Percentiles rank a stretch among this genome's conserved stretches.
Evolutionary conservation across 2,888 invertebrate genomes (phyloP).

Genomic region (Dicranocentrus wangi): DNA sequence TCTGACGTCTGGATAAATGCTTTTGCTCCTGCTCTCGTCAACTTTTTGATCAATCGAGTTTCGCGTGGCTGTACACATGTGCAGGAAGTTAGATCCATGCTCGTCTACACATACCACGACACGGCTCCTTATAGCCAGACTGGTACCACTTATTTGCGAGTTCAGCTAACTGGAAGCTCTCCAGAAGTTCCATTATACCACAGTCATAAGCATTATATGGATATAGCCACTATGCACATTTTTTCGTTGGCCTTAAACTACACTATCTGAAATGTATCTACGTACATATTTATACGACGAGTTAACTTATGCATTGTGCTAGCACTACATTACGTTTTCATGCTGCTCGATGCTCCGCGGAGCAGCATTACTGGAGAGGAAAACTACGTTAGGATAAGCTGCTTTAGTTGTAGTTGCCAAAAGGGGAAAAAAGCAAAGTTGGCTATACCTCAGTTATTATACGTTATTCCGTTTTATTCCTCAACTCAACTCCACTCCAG

Average conservation of each 20-base stretch:
- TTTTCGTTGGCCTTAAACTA: not conserved
- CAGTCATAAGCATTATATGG: not conserved
- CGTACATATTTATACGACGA: no score
- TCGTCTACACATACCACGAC: no score
- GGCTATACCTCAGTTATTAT: not conserved
- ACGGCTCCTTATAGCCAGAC: no score
- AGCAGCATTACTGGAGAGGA: not conserved
- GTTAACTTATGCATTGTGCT: no score
- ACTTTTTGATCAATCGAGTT: constrained; percentile 68
- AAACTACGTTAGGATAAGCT: constrained; percentile 21
- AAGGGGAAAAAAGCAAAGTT: not conserved
- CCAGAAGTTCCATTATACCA: not conserved
- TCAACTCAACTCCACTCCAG: not conserved
- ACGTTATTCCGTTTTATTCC: no score
- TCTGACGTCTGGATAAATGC: constrained; percentile 4
- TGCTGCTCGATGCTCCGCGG: no score
- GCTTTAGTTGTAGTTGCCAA: not conserved
- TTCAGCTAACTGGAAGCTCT: constrained; percentile 14
- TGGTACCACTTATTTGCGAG: not conserved
- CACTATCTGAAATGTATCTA: no score
- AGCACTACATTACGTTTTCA: no score
- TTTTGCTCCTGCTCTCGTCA: constrained; percentile 52
- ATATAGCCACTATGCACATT: not conserved
- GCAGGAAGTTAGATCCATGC: constrained; percentile 13
- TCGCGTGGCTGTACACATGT: constrained; percentile 42